Evolutionary conservation across 2,113 vertebrate genomes (phyloP).

Genomic region (Tachycineta bicolor): DNA sequence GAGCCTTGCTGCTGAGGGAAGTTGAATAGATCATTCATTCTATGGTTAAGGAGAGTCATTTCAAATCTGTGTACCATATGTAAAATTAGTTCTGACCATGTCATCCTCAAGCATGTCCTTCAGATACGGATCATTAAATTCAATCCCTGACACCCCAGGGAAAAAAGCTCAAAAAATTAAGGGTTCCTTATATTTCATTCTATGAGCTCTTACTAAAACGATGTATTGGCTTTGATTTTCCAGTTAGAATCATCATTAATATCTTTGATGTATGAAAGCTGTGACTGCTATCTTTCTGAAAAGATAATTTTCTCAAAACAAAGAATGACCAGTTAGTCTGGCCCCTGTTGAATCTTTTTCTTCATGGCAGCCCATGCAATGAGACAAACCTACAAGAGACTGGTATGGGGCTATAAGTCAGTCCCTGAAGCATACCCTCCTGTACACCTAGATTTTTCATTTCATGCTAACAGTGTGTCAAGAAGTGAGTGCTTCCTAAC

Average conservation of each 20-base stretch:
- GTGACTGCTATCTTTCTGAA: neutral
- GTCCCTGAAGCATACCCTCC: neutral
- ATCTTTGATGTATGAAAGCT: neutral
- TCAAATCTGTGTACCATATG: conserved; percentile 59
- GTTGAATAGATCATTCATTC: conserved; percentile 59
- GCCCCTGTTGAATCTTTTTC: neutral
- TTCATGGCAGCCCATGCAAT: neutral
- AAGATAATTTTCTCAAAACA: neutral
- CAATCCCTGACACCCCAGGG: conserved; percentile 14
- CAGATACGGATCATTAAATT: conserved; percentile 65
- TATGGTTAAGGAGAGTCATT: conserved; percentile 33
- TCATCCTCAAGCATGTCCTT: conserved; percentile 34
- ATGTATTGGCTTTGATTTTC: neutral
- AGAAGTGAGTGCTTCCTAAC: neutral
- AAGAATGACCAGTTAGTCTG: neutral
- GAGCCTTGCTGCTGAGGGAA: conserved; percentile 24
- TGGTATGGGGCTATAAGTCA: neutral
- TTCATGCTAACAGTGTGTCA: neutral
- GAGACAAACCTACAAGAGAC: neutral
- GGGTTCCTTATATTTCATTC: neutral
- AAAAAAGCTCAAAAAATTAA: neutral
- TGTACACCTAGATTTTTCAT: neutral
- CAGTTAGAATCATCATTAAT: neutral
- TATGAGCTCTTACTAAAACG: neutral
- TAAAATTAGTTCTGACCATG: conserved; percentile 66